phyloP scores from a whole-genome alignment of 2,797 vertebrate genomes.

The Myotis pilosus region DNA sequence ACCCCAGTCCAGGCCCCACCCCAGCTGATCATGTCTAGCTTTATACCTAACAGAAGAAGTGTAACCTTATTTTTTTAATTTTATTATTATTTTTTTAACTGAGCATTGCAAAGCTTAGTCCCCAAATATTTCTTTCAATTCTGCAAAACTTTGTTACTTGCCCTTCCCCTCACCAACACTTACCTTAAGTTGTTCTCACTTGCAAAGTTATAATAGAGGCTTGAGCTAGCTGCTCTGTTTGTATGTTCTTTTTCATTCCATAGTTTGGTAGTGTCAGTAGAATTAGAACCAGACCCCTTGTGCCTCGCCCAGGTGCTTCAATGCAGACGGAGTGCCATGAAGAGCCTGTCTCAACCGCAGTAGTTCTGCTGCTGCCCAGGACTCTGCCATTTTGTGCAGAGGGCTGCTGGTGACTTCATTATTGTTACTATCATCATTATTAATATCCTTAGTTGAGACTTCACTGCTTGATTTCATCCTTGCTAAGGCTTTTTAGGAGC shows the following conservation, averaged over 20 bases:
- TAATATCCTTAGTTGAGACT: neutral
- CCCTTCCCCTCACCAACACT: neutral
- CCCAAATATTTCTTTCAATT: neutral
- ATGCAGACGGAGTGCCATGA: neutral
- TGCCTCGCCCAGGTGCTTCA: neutral
- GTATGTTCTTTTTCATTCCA: neutral
- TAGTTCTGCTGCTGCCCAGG: neutral
- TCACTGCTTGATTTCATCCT: neutral
- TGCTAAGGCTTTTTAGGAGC: neutral
- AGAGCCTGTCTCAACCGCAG: neutral
- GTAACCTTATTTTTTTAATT: neutral
- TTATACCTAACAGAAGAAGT: neutral
- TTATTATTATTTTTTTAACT: neutral
- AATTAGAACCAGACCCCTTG: neutral
- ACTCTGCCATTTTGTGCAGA: neutral
- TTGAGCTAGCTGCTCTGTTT: neutral
- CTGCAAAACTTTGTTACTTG: neutral
- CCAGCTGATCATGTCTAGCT: no score
- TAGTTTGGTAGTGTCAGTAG: neutral
- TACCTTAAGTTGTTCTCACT: neutral
- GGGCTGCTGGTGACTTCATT: neutral
- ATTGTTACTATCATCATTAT: neutral
- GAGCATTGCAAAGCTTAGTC: neutral
- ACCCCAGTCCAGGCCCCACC: no score
- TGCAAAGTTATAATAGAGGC: neutral